These are phyloP conservation scores for Chamaea fasciata DNA, from an alignment of 2,113 vertebrate genomes.

Conservation along the genomic window DNA sequence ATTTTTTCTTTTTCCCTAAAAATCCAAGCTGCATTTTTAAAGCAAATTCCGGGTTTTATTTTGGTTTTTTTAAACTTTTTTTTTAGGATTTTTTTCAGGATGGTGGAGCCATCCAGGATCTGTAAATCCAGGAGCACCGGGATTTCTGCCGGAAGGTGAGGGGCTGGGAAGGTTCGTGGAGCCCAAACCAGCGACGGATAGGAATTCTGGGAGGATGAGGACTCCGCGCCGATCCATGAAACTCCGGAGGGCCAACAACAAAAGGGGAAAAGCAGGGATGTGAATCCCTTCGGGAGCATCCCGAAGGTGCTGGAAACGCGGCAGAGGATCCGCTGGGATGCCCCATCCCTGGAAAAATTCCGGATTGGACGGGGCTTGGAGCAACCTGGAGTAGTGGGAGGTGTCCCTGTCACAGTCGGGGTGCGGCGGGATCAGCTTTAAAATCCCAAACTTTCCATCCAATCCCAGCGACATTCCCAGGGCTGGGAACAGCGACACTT, in stretches of 20 bases:
- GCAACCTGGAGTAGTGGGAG: background rate
- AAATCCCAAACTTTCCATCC: background rate
- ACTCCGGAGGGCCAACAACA: background rate
- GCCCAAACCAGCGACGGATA: background rate
- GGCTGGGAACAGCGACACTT: fast-evolving
- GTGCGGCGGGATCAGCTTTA: background rate
- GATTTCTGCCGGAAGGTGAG: background rate
- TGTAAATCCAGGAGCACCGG: background rate
- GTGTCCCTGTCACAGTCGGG: background rate
- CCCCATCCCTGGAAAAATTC: background rate
- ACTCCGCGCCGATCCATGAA: background rate
- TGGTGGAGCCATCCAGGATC: background rate
- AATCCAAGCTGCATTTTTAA: background rate
- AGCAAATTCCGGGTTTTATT: background rate
- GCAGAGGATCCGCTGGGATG: background rate
- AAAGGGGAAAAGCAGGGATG: background rate
- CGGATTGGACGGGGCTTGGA: background rate
- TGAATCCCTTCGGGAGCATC: background rate
- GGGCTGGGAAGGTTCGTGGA: background rate
- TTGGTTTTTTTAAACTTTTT: fast-evolving
- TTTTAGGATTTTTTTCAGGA: fast-evolving
- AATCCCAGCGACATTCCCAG: fast-evolving
- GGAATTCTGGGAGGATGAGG: background rate
- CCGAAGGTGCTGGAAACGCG: background rate
- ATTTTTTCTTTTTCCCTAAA: background rate